Evolutionary conservation across 1,140 invertebrate species (phyloP).

Genomic region (Drosophila teissieri): DNA sequence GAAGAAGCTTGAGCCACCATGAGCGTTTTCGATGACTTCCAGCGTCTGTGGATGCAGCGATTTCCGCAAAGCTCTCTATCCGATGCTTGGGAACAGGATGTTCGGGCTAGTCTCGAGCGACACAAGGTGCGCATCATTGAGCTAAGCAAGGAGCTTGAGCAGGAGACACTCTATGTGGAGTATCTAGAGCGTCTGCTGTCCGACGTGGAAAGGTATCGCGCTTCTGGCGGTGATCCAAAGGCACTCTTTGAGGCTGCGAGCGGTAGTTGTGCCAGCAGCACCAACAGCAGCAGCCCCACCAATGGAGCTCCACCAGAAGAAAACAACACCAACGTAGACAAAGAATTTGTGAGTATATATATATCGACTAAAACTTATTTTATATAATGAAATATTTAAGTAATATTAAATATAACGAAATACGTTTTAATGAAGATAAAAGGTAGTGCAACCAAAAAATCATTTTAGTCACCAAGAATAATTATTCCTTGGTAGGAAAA

Average conservation of each 20-base stretch:
- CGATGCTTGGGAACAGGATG: constrained; percentile 95
- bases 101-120: constrained; percentile 93
- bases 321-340: constrained; percentile 44
- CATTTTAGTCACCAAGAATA: too few species aligned
- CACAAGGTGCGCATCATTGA: constrained; percentile 93
- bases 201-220: constrained; percentile 91
- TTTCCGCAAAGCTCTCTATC: constrained; percentile 95
- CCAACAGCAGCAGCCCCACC: constrained; percentile 20
- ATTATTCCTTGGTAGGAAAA: too few species aligned
- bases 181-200: constrained; percentile 93
- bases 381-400: too few species aligned
- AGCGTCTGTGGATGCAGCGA: constrained; percentile 93
- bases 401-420: too few species aligned
- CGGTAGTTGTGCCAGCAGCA: constrained; percentile 25
- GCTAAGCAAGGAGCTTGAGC: constrained; percentile 93
- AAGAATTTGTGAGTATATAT: constrained; percentile 68
- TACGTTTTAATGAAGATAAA: too few species aligned
- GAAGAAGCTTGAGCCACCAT: constrained; percentile 85
- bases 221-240: constrained; percentile 85
- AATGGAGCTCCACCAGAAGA: constrained; percentile 39
- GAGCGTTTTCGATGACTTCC: constrained; percentile 95
- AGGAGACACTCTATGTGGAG: constrained; percentile 95
- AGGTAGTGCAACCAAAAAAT: too few species aligned
- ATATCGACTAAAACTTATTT: not conserved
- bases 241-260: constrained; percentile 79